Conservation (phyloP, 2,888 invertebrate species). For the Pteria penguin region DNA sequence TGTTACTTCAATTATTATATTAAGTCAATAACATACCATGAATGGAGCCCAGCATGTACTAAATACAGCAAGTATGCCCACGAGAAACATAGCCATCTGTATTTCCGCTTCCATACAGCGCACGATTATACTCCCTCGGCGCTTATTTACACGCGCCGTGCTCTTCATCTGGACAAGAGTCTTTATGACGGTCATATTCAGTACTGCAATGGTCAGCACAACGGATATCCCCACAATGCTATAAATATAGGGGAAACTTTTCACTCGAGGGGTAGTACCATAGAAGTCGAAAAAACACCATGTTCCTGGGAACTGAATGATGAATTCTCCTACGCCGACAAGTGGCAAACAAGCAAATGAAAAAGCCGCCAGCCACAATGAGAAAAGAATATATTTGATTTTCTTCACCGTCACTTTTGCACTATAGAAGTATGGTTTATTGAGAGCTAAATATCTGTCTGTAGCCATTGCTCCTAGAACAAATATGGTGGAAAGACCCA, state of each 20-base stretch:
- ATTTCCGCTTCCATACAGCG: slow-evolving; percentile 69
- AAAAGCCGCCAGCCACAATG: slow-evolving; percentile 64
- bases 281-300: slow-evolving; percentile 80
- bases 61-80: slow-evolving; percentile 78
- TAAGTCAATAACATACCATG: slow-evolving; percentile 71
- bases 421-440: slow-evolving; percentile 73
- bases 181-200: slow-evolving; percentile 68
- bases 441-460: slow-evolving; percentile 75
- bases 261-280: slow-evolving; percentile 59
- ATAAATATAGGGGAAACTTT: slow-evolving; percentile 72
- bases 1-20: too few species aligned
- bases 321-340: slow-evolving; percentile 76
- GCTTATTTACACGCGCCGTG: slow-evolving; percentile 31
- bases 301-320: slow-evolving; percentile 76
- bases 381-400: slow-evolving; percentile 60
- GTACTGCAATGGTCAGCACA: slow-evolving; percentile 63
- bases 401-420: slow-evolving; percentile 59
- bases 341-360: slow-evolving; percentile 73
- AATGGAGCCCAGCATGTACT: slow-evolving; percentile 79
- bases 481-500: slow-evolving; percentile 74
- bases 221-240: slow-evolving; percentile 71
- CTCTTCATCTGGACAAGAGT: slow-evolving; percentile 69
- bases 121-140: slow-evolving; percentile 43
- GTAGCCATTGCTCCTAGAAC: slow-evolving; percentile 78
- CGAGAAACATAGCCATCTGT: slow-evolving; percentile 78